Base-by-base conservation (phyloP, 2,797 vertebrate species). In the Crax fasciolata region DNA sequence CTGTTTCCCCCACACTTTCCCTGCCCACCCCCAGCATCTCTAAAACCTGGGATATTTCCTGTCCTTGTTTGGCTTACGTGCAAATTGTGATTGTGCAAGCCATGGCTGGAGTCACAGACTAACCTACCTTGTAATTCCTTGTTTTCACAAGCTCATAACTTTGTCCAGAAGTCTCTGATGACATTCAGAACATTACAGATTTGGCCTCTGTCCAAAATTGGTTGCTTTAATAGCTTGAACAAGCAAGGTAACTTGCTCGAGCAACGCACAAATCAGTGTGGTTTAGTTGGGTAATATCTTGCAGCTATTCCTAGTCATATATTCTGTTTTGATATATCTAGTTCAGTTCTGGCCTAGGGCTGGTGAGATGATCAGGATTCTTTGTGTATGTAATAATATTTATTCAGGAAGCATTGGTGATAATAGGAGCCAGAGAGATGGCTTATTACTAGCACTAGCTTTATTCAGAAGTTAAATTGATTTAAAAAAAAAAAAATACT, bases 141-240 rank as follows among this genome's bases (percentile, higher is more conserved):
- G 46, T 84, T 89, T 88, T 95, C 80, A 68, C 70, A 80, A 91
- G 72, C 91, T 90, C 43, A 3, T 79, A 87, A 84, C 68, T 91
- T 90, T 65, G 32, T 91, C 44, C 80, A 68, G 11, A 87, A 93
- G 67, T 62, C 41, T 94, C 74, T 66, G 61, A 15, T 9, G 43
- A 75, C n/a, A n/a, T 41, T 58, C 13, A 84, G 78, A 94, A 44
- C 38, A 19, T 77, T 77, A 76, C 18, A 68, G 1, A n/a, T 76
- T 82, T 89, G 61, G 68, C 58, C 35, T 93, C 71, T 74, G 18
- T 82, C 83, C 90, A 94, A 59, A 90, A 90, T 10, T 1, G 5
- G 12, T 81, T 5, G 8, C 0, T 9, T 8, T 5, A 44, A 58
- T 62, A 71, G 49, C 35, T 93, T 59, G 39, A 41, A 70, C n/a